Base-by-base conservation (phyloP, 2,797 vertebrate genomes). In the Etheostoma nigrum region DNA sequence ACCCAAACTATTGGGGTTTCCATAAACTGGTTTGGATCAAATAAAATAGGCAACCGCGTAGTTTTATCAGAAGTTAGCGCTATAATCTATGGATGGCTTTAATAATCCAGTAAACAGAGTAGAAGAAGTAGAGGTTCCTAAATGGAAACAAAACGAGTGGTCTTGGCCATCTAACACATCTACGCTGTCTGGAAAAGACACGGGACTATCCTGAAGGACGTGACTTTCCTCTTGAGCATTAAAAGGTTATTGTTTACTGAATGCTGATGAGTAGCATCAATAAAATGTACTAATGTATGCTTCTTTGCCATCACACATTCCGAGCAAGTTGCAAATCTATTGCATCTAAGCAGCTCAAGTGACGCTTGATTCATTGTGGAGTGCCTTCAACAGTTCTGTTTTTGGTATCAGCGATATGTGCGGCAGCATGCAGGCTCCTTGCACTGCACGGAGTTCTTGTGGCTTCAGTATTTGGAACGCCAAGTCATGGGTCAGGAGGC, bases 391-490 rank as follows among this genome's bases (percentile, higher is more conserved):
- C 19, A 40, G 52, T 2, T 78, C 52, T 36, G 49, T 68, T 73
- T 64, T 44, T 53, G 48, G 15, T 65, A 27, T 51, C 72, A n/a
- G 65, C 44, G 75, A 67, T 53, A 44, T 21, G 62, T 44, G 57
- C 67, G 68, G 81, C 86, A 71, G 59, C 59, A 21, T 81, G 86
- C 59, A 47, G 42, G 51, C 78, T 85, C 58, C 74, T 76, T 58
- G 71, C 78, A 44, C 76, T n/a, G 82, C 27, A 11, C 4, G 4
- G 57, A 27, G 70, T 73, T 82, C 81, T 76, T 9, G 71, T 60
- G 69, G 87, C 70, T 84, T 81, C 74, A n/a, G 74, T 84, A 89
- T 92, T 83, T 83, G 81, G 90, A 82, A 86, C 86, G 74, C 64
- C 75, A 77, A 74, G 87, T 80, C 80, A 63, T 16, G 83, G 89